Base-by-base conservation (phyloP, 2,113 vertebrate genomes). In the Xyliphius kryptos region DNA sequence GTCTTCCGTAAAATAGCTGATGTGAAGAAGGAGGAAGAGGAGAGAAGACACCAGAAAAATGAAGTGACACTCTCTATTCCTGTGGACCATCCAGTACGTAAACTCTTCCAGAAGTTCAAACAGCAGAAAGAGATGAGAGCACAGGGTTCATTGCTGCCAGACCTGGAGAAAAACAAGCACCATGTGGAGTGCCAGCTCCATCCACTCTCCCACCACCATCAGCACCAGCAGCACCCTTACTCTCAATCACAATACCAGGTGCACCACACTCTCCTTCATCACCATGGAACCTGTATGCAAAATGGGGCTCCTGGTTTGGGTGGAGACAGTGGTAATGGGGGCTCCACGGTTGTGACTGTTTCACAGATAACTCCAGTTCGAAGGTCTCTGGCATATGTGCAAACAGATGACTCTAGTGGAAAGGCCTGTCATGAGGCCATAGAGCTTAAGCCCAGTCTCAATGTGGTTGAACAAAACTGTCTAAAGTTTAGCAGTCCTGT, bases 61-160 rank as follows among this genome's bases (percentile, higher is more conserved):
- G 92, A 98, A 76, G 94, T 94, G 77, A 87, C 93, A 0, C 87
- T 97, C 71, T 93, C 90, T 74, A 97, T 99, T 58, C 96, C 96
- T 0, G 94, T 95, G 53, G 95, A 99, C 74, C 96, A 99, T 71
- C 96, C 96, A 0, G 96, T 99, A 17, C 75, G 96, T 37, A 99
- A 97, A 71, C 90, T 99, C 61, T 99, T 99, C 84, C 94, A 97
- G 82, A 97, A 90, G 72, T 98, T 99, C 84, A 92, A 94, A 69
- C 94, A 97, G 80, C 96, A 97, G 60, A 93, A 95, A 75, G 94
- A 99, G 63, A 74, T 90, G 74, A 84, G 88, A n/a, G 83, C 88
- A 1, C 85, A 89, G 10, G 89, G 84, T 9, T 88, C 91, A 0
- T 49, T 67, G 0, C 83, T 85, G 41, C 41, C 76, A 0, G 90